phyloP scores from a whole-genome alignment of 2,113 vertebrate genomes.

The Myrmecobius fasciatus region DNA sequence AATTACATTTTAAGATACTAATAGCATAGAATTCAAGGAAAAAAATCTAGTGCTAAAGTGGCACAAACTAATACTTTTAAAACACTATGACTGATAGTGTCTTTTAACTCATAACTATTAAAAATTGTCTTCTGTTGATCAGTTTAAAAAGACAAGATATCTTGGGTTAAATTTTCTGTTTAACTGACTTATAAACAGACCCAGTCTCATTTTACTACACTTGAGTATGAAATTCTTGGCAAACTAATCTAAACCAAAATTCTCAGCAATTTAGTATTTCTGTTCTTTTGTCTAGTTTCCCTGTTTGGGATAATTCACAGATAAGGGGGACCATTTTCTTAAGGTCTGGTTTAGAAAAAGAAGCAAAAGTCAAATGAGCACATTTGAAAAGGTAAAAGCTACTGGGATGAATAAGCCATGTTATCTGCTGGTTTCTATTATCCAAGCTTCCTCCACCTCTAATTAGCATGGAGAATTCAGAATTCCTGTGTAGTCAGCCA shows the following conservation, averaged over 20 bases:
- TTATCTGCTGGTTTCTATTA: background rate
- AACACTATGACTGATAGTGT: background rate
- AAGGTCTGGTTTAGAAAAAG: background rate
- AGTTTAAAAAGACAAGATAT: background rate
- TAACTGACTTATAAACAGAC: background rate
- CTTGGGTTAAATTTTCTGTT: background rate
- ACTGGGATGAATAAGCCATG: background rate
- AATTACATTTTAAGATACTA: background rate
- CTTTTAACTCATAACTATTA: constrained; percentile 26
- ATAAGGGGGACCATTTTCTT: background rate
- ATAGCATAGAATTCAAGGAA: background rate
- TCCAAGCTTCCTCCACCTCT: background rate
- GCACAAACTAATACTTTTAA: constrained; percentile 6
- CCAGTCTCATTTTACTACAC: background rate
- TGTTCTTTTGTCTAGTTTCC: background rate
- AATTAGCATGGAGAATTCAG: background rate
- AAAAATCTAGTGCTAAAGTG: background rate
- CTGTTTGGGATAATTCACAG: background rate
- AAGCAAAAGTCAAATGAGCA: background rate
- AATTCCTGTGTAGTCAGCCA: background rate
- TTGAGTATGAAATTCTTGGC: background rate
- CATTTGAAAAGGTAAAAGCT: background rate
- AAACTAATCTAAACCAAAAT: background rate
- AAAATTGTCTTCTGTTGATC: constrained; percentile 15
- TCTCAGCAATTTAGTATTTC: background rate